Evolutionary conservation across 2,113 vertebrate species (phyloP), one percentile per base, ranked within the genome.

Genomic region (Sapajus apella): DNA sequence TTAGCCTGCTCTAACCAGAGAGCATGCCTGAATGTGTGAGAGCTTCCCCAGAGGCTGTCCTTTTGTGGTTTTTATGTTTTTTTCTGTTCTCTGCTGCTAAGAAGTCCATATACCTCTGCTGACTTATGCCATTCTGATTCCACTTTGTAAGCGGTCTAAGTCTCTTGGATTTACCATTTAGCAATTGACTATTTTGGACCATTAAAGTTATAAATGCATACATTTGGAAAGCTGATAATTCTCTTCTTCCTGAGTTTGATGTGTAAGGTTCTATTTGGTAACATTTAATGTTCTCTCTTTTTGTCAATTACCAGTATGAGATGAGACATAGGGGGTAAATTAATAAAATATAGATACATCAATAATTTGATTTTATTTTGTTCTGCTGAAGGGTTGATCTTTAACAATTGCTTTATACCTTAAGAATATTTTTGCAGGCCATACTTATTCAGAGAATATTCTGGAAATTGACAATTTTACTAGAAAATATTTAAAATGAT

Each of bases 1-100:
- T 99, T 99, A 99, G 98, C 98, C 97, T 98, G 97, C 95, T 98
- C 98, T 98, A 98, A 98, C 98, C 98, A 98, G 98, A 98, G 98
- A 98, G 97, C 82, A 96, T 98, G 98, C 98, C 98, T 98, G 98
- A 98, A 98, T 98, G 98, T 98, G 98, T 98, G 98, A 99, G 98
- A 99, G 99, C 98, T 99, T 99, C 99, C 96, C 98, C 98, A 98
- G 99, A 99, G 99, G 99, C 98, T 98, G 96, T 98, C 97, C 97
- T 98, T 99, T 98, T 98, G 97, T 98, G 98, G 96, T 98, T 99
- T 68, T 99, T 99, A 98, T 98, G 99, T 99, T 98, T 99, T 99
- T 99, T 98, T 99, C 97, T 98, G 98, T 96, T 98, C 58, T 98
- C 92, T 99, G 99, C 97, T 99, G 98, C 98, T 98, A 97, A 99